Percentiles rank a stretch among this genome's conserved stretches.
Evolutionary conservation across 2,888 invertebrate genomes (phyloP).

Genomic region (Tubulanus polymorphus): DNA sequence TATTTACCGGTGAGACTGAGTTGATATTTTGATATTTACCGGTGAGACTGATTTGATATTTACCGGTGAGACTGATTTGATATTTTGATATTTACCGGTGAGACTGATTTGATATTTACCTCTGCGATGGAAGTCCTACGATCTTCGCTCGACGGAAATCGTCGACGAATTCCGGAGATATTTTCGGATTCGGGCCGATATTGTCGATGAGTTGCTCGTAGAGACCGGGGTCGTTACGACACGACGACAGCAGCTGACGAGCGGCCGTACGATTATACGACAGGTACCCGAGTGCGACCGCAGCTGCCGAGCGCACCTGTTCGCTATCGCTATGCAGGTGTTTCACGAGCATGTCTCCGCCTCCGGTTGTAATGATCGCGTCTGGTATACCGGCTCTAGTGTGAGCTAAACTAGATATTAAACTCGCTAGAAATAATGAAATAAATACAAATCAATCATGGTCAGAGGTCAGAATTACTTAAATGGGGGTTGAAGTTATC

Average conservation of each 20-base stretch:
- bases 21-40: not conserved
- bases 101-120: conserved; percentile 34
- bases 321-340: conserved; percentile 39
- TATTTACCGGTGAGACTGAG: not conserved
- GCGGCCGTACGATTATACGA: conserved; percentile 52
- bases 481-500: too few relatives aligned
- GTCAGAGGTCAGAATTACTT: too few relatives aligned
- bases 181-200: conserved; percentile 43
- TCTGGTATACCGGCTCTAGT: conserved; percentile 53
- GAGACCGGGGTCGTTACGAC: conserved; percentile 43
- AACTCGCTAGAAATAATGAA: conserved; percentile 27
- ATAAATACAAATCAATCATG: too few relatives aligned
- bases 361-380: conserved; percentile 51
- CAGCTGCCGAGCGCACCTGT: conserved; percentile 39
- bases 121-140: conserved; percentile 48
- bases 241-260: conserved; percentile 41
- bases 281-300: conserved; percentile 51
- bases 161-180: conserved; percentile 44
- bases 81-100: not conserved
- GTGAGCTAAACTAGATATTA: conserved; percentile 50
- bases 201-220: conserved; percentile 45
- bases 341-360: conserved; percentile 41
- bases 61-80: not conserved
- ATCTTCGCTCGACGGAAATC: conserved; percentile 45
- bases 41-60: not conserved